Evolutionary conservation across 2,113 vertebrate species (phyloP).

Genomic region (Chaenocephalus aceratus): DNA sequence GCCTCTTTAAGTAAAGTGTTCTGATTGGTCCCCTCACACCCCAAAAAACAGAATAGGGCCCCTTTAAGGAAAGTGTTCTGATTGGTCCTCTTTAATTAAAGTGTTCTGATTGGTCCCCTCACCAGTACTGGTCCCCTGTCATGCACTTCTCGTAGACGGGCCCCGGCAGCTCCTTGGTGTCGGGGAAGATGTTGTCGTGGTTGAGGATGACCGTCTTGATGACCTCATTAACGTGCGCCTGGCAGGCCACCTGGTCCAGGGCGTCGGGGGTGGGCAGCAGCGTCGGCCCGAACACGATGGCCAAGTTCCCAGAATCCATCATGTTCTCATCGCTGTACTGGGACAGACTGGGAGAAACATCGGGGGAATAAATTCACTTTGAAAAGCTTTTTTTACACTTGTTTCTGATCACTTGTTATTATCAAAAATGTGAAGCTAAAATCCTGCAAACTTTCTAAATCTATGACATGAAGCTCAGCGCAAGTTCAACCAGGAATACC

Average conservation of each 20-base stretch:
- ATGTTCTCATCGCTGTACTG: slow-evolving; percentile 99
- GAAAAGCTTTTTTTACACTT: too few species aligned
- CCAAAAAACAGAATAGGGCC: too few species aligned
- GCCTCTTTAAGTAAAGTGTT: too few species aligned
- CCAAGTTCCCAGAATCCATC: slow-evolving; percentile 99
- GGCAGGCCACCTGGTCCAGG: slow-evolving; percentile 97
- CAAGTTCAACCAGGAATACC: too few species aligned
- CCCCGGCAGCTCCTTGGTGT: slow-evolving; percentile 95
- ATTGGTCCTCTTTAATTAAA: slow-evolving; percentile 57
- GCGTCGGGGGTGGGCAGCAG: slow-evolving; percentile 97
- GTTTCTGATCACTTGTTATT: too few species aligned
- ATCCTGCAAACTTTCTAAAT: too few species aligned
- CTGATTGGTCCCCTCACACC: too few species aligned
- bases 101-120: slow-evolving; percentile 61
- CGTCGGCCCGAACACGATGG: slow-evolving; percentile 98
- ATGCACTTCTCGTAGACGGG: slow-evolving; percentile 99
- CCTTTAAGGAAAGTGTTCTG: too few species aligned
- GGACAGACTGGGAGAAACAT: slow-evolving; percentile 86
- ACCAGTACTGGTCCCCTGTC: slow-evolving; percentile 98
- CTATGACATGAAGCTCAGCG: too few species aligned
- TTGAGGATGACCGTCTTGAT: slow-evolving; percentile 99
- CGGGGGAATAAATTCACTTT: too few species aligned
- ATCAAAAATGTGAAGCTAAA: too few species aligned
- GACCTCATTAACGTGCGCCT: slow-evolving; percentile 98
- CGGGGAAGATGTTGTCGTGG: slow-evolving; percentile 96